phyloP scores from a whole-genome alignment of 2,888 invertebrate genomes.

The Volucella inflata region DNA sequence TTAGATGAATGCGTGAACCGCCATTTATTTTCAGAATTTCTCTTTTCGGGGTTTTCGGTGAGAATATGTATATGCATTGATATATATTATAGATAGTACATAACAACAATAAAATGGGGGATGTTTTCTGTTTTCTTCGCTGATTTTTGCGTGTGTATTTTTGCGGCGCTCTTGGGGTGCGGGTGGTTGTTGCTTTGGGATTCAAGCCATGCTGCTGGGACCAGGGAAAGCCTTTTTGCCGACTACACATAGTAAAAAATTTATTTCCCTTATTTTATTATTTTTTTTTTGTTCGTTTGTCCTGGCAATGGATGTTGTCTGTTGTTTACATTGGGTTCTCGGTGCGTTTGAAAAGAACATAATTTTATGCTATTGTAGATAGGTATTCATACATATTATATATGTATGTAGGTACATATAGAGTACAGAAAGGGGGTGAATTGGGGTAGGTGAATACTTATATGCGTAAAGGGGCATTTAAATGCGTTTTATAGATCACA shows the following conservation, averaged over 20 bases:
- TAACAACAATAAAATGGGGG: conserved; percentile 56
- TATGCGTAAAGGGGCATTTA: conserved; percentile 35
- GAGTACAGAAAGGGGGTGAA: conserved; percentile 4
- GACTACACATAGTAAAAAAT: conserved; percentile 71
- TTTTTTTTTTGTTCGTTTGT: conserved; percentile 38
- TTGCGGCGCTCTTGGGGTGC: conserved; percentile 47
- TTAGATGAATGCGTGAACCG: conserved; percentile 53
- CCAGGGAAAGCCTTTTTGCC: conserved; percentile 81
- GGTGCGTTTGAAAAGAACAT: conserved; percentile 46
- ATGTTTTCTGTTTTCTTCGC: conserved; percentile 47
- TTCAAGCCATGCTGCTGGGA: conserved; percentile 84
- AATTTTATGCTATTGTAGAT: conserved; percentile 31
- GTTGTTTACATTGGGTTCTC: conserved; percentile 61
- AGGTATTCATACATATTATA: too few species aligned
- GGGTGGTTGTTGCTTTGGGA: conserved; percentile 82
- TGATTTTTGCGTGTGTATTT: conserved; percentile 62
- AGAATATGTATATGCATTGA: too few species aligned
- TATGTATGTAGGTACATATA: conserved; percentile 13
- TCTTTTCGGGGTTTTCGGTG: conserved; percentile 36
- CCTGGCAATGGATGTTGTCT: conserved; percentile 61
- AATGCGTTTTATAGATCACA: conserved; percentile 55
- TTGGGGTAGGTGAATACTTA: conserved; percentile 5
- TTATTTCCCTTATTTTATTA: conserved; percentile 68
- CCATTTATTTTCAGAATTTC: conserved; percentile 65
- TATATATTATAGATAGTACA: conserved; percentile 34